Evolutionary conservation across 2,888 invertebrate genomes (phyloP), one percentile per base, ranked within the genome.

Genomic region (Dromius quadrimaculatus): DNA sequence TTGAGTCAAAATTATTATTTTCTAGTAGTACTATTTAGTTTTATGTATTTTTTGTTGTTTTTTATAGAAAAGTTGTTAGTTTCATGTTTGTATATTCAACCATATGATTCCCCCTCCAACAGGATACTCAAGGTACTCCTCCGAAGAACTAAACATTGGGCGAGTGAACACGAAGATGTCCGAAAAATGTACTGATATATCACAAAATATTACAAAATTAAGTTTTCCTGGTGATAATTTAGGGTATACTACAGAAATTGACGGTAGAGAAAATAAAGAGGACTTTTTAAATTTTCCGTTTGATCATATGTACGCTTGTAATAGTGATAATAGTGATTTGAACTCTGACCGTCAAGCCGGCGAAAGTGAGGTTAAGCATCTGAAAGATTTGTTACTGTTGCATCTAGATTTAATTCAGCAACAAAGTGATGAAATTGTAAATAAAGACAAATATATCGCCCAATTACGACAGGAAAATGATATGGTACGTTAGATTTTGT

Each of bases 371-470:
- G 89, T 90, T 81, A 88, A 86, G 80, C 88, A 87, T 77, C 84
- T 91, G 62, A 93, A 94, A 83, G 91, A 92, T 74, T 88, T 95
- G 79, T 84, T 95, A 74, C 84, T 94, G 71, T 86, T 92, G 75
- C 94, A 96, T 81, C 85, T 95, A 77, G 94, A 95, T 82, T 84
- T 95, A 73, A 93, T 95, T 79, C 94, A 95, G 81, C 93, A 94
- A 82, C 95, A 95, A 83, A 93, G 93, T 78, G 94, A 95, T 78
- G 88, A 91, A 77, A 87, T 95, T 74, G 86, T 89, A 75, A 89
- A 89, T 76, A 93, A 92, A 82, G 94, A 95, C 76, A 92, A 91
- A 80, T 85, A 90, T 63, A 87, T 93, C 74, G 87, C 89, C 71
- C 85, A 88, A 65, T 83, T 94, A 32, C 87, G 88, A 78, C 88